Conservation (phyloP, 2,113 vertebrate species). For the Oryzias melastigma region DNA sequence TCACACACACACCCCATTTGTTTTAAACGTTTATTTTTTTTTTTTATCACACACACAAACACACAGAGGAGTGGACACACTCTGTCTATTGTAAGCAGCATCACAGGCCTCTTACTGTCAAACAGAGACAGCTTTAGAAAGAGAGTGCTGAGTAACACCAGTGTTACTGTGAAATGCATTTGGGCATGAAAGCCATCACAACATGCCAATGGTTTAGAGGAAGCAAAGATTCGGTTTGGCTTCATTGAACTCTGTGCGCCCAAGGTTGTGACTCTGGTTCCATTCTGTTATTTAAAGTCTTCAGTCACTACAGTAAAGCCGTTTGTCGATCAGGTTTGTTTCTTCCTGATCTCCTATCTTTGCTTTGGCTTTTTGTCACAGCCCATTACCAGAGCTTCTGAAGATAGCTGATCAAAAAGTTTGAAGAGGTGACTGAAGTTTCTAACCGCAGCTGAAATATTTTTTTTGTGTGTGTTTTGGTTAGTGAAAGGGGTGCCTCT, state of each 20-base stretch:
- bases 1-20: conserved; percentile 29
- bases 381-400: background rate
- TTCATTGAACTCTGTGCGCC: background rate
- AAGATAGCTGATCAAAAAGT: conserved; percentile 13
- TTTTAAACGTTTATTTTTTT: conserved; percentile 18
- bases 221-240: conserved; percentile 13
- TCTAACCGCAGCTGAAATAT: background rate
- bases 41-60: conserved; percentile 22
- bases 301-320: background rate
- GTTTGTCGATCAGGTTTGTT: background rate
- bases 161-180: conserved; percentile 60
- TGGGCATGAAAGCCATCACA: conserved; percentile 44
- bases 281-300: background rate
- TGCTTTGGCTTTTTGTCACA: conserved; percentile 6
- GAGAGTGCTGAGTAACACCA: conserved; percentile 61
- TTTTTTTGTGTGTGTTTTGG: background rate
- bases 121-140: conserved; percentile 52
- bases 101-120: conserved; percentile 58
- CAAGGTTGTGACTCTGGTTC: background rate
- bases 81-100: conserved; percentile 45
- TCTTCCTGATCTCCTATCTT: background rate
- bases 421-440: background rate
- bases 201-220: conserved; percentile 42
- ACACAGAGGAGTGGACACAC: conserved; percentile 41
- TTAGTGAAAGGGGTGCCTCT: background rate